phyloP scores from a whole-genome alignment of 1,140 invertebrate species.

The Sipha flava region DNA sequence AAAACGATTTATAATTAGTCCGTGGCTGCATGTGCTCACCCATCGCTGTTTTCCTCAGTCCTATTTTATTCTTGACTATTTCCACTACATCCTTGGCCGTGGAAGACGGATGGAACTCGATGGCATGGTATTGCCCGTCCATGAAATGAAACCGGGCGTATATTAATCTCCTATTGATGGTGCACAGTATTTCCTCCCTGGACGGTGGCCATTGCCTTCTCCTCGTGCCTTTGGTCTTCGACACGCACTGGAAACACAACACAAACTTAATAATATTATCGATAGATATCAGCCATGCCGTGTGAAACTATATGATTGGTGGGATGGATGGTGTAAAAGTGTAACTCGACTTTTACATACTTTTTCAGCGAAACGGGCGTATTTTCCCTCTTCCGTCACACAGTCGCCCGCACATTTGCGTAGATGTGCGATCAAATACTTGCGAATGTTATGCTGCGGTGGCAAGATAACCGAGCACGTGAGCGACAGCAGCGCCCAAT shows the following conservation, averaged over 20 bases:
- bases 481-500: slow-evolving; percentile 86
- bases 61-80: slow-evolving; percentile 85
- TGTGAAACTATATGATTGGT: no score
- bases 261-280: no score
- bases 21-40: no score
- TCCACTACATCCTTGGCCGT: slow-evolving; percentile 84
- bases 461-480: slow-evolving; percentile 82
- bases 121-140: slow-evolving; percentile 88
- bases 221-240: slow-evolving; percentile 75
- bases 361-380: slow-evolving; percentile 86
- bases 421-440: slow-evolving; percentile 84
- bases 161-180: slow-evolving; percentile 79
- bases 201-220: slow-evolving; percentile 86
- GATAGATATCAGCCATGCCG: no score
- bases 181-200: slow-evolving; percentile 84
- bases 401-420: slow-evolving; percentile 79
- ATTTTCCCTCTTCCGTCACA: slow-evolving; percentile 88
- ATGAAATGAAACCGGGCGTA: slow-evolving; percentile 87
- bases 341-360: no score
- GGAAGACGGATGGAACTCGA: slow-evolving; percentile 90
- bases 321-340: no score
- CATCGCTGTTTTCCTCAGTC: slow-evolving; percentile 71
- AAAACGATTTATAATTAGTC: no score
- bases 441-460: slow-evolving; percentile 50
- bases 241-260: slow-evolving; percentile 55